phyloP scores from a whole-genome alignment of 1,140 invertebrate species.

The Atta colombica region DNA sequence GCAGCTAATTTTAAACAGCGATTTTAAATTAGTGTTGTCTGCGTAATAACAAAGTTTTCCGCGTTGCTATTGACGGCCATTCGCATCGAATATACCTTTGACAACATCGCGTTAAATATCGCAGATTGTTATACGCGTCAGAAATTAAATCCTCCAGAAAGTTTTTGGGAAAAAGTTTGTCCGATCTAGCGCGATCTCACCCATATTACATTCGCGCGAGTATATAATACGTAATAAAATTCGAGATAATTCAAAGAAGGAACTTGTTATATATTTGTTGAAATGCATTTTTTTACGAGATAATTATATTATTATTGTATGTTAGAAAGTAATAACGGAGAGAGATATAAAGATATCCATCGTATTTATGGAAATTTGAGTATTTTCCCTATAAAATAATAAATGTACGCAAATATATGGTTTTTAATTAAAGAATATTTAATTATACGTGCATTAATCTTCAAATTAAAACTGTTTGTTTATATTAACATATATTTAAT shows the following conservation, averaged over 20 bases:
- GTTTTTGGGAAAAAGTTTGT: constrained; percentile 13
- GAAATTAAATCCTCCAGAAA: constrained; percentile 47
- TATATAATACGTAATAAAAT: background rate
- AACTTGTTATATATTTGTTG: constrained; percentile 18
- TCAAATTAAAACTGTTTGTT: constrained; percentile 8
- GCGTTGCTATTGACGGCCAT: background rate
- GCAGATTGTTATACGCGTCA: constrained; percentile 6
- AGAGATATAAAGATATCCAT: background rate
- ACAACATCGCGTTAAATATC: constrained; percentile 27
- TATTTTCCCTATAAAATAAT: background rate
- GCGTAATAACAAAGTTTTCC: constrained; percentile 44
- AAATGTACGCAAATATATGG: background rate
- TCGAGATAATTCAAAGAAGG: background rate
- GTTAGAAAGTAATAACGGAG: background rate
- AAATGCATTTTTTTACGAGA: background rate
- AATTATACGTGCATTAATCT: constrained; percentile 20
- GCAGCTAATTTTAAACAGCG: background rate
- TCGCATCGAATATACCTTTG: constrained; percentile 32
- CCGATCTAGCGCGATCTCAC: background rate
- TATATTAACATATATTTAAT: constrained; percentile 16
- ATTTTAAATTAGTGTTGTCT: constrained; percentile 50
- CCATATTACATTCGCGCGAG: constrained; percentile 24
- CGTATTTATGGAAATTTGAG: background rate
- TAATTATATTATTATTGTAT: background rate
- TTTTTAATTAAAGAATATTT: background rate